These are phyloP conservation scores for Ageneiosus marmoratus DNA, from an alignment of 2,113 vertebrate genomes.

Conservation along the genomic window DNA sequence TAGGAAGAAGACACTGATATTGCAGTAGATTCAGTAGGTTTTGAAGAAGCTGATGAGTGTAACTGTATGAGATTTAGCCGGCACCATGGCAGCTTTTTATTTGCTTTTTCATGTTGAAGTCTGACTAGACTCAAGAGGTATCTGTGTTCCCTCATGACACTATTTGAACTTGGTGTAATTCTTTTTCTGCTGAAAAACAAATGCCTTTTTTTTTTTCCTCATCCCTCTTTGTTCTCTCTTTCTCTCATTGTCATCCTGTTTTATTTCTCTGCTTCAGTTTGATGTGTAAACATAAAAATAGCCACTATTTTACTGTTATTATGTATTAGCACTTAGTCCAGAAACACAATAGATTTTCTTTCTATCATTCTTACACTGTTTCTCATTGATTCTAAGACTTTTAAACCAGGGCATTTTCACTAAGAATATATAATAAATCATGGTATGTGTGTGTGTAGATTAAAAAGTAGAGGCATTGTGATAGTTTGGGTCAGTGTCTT, in stretches of 20 bases:
- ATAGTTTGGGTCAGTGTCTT: too few relatives aligned
- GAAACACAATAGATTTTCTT: constrained; percentile 6
- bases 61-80: not conserved
- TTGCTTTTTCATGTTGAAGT: constrained; percentile 14
- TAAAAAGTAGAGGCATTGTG: not conserved
- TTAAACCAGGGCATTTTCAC: not conserved
- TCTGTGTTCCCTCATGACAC: constrained; percentile 10
- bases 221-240: constrained; percentile 4
- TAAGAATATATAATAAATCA: not conserved
- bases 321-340: constrained; percentile 40
- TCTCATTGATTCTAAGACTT: not conserved
- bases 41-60: not conserved
- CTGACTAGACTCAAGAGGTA: not conserved
- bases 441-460: constrained; percentile 7
- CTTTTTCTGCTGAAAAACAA: not conserved
- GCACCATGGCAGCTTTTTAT: not conserved
- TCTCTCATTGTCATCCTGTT: not conserved
- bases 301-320: constrained; percentile 48
- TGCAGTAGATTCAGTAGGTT: not conserved
- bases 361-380: not conserved
- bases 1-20: not conserved
- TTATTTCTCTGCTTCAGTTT: constrained; percentile 32
- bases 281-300: constrained; percentile 45
- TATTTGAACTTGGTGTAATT: not conserved
- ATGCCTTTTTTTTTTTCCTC: constrained; percentile 11